Base-by-base conservation (phyloP, 1,140 invertebrate species). In the Drosophila orosa region DNA sequence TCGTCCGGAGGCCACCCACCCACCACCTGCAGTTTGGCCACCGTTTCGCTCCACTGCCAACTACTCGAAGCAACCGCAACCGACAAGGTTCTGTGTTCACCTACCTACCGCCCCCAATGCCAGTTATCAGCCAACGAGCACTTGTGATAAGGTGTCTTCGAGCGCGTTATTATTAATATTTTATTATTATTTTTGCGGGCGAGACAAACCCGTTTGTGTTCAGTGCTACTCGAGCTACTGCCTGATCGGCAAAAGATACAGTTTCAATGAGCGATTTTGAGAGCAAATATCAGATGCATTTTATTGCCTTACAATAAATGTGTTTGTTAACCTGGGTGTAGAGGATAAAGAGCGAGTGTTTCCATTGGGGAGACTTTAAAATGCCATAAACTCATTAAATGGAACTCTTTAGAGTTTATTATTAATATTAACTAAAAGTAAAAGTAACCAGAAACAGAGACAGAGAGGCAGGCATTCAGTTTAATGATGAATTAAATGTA, bases 31-130 rank as follows among this genome's bases (percentile, higher is more conserved):
- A 52, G 50, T 45, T 45, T 22, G 47, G 56, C 37, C 47, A 31
- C 45, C 56, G 78, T 52, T 74, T 39, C 80, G 66, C 75, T 74
- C 63, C 61, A 79, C 71, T 31, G 74, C 54, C 42, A 74, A 68
- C 44, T 39, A 48, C 17, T 52, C 27, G 10, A 39, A 42, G 19
- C 42, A 61, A 25, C 48, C 31, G 5, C 42, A 69, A 50, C 37
- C 50, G 47, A 48, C 56, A 45, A 52, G 72, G 39, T 52, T 62
- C 29, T 40, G 10, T 71, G 42, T 35, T 55, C 48, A 52, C 40
- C 47, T 39, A 54, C 17, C 54, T 31, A 15, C 48, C 58, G 12
- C 60, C 45, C 25, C 45, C 66, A 69, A 69, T 71, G 67, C 25
- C 67, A 71, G 50, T 71, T 71, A 71, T 71, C 66, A 71, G 60